These are phyloP conservation scores for Stenodera caucasica DNA, from an alignment of 2,888 invertebrate genomes.

Conservation along the genomic window DNA sequence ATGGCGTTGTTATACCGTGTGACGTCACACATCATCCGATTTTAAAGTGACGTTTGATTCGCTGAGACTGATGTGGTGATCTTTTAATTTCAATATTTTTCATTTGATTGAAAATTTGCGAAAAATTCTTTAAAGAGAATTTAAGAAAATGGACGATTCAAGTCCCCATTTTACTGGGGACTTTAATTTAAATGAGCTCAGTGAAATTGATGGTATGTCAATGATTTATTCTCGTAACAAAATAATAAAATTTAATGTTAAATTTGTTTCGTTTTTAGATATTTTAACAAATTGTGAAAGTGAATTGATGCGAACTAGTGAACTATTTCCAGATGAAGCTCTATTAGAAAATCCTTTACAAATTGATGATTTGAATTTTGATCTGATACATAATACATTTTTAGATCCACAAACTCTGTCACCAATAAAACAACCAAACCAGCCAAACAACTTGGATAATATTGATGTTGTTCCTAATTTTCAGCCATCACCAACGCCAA, in stretches of 20 bases:
- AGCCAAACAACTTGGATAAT: conserved; percentile 52
- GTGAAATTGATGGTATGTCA: conserved; percentile 67
- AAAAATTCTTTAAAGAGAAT: conserved; percentile 17
- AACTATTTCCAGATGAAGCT: conserved; percentile 59
- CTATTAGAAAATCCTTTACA: conserved; percentile 56
- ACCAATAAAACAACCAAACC: conserved; percentile 25
- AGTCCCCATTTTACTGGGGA: conserved; percentile 56
- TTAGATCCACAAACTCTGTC: conserved; percentile 41
- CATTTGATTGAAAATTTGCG: conserved; percentile 44
- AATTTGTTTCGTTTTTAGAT: conserved; percentile 57
- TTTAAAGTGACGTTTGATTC: conserved; percentile 60
- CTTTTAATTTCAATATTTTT: conserved; percentile 41
- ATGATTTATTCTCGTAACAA: neutral
- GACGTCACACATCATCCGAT: conserved; percentile 67
- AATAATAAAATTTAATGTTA: conserved; percentile 14
- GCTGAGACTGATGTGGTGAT: conserved; percentile 55
- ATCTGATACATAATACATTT: conserved; percentile 44
- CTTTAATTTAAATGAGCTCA: conserved; percentile 68
- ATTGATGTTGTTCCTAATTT: conserved; percentile 41
- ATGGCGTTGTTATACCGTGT: conserved; percentile 33
- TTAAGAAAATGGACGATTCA: conserved; percentile 52
- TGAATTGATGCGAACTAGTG: conserved; percentile 63
- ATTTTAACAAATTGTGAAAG: conserved; percentile 68
- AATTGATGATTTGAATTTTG: conserved; percentile 57
- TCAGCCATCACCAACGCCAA: conserved; percentile 35